Evolutionary conservation across 1,140 invertebrate species (phyloP).

Genomic region (Chironomus striatipennis): DNA sequence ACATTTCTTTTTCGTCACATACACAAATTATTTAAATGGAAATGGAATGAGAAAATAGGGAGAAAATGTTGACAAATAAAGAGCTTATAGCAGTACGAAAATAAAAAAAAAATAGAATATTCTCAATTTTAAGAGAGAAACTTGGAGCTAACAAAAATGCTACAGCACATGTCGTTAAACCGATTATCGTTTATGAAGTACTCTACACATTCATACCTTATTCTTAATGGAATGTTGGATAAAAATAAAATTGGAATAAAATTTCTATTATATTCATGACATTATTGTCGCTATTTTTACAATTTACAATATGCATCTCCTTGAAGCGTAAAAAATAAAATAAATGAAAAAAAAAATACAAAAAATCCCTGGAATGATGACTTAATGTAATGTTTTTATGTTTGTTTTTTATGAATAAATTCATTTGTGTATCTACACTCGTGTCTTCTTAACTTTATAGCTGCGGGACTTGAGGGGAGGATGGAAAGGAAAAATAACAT

Average conservation of each 20-base stretch:
- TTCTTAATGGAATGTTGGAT: not conserved
- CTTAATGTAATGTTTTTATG: not conserved
- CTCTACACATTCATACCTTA: not conserved
- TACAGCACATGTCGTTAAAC: not conserved
- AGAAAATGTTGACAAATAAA: slow-evolving; percentile 3
- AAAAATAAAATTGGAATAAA: not conserved
- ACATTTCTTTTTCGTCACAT: too few species aligned
- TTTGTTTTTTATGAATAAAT: not conserved
- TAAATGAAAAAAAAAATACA: not conserved
- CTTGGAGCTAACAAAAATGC: not conserved
- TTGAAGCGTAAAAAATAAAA: not conserved
- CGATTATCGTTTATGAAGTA: not conserved
- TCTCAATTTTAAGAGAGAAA: not conserved
- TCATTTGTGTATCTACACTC: too few species aligned
- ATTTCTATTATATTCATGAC: not conserved
- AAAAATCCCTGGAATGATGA: not conserved
- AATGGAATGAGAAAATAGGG: too few species aligned
- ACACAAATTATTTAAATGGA: too few species aligned
- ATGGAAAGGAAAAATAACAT: too few species aligned
- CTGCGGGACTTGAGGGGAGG: too few species aligned
- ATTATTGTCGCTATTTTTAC: not conserved
- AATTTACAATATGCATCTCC: too few species aligned
- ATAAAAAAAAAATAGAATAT: not conserved
- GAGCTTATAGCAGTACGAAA: not conserved
- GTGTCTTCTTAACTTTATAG: too few species aligned